phyloP scores from a whole-genome alignment of 2,888 invertebrate species.

The Hypolimnas misippus region DNA sequence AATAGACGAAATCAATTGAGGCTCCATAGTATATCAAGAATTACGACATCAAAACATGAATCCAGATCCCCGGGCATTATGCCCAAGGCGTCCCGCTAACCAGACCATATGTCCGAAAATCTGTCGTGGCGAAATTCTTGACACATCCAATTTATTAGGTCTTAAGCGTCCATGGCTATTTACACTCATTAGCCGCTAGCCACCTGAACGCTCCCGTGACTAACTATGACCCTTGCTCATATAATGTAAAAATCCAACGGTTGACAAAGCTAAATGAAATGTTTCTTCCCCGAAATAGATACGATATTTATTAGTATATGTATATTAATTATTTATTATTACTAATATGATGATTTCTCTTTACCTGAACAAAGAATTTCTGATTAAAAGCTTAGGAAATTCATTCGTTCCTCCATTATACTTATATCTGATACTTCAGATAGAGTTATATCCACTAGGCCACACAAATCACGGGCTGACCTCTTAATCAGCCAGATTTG shows the following conservation, averaged over 20 bases:
- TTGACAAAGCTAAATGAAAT: not conserved
- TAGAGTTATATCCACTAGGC: no score
- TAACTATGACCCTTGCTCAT: not conserved
- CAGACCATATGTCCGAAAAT: not conserved
- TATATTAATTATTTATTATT: no score
- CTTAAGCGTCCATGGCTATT: constrained; percentile 7
- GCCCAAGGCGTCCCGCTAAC: not conserved
- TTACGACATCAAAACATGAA: not conserved
- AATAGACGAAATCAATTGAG: not conserved
- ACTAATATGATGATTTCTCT: no score
- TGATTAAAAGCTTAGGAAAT: no score
- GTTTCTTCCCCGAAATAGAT: no score
- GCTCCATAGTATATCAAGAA: not conserved
- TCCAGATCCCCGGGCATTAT: not conserved
- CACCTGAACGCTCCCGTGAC: not conserved
- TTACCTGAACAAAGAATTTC: no score
- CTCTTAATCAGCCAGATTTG: no score
- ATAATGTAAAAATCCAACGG: not conserved
- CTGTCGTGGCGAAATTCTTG: not conserved
- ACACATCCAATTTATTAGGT: constrained; percentile 4
- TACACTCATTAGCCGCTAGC: constrained; percentile 1
- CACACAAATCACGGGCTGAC: no score
- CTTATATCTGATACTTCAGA: no score
- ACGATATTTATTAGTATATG: no score
- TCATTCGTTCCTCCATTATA: no score